Evolutionary conservation across 1,140 invertebrate genomes (phyloP), one percentile per base, ranked within the genome.

Genomic region (Zaprionus africanus): DNA sequence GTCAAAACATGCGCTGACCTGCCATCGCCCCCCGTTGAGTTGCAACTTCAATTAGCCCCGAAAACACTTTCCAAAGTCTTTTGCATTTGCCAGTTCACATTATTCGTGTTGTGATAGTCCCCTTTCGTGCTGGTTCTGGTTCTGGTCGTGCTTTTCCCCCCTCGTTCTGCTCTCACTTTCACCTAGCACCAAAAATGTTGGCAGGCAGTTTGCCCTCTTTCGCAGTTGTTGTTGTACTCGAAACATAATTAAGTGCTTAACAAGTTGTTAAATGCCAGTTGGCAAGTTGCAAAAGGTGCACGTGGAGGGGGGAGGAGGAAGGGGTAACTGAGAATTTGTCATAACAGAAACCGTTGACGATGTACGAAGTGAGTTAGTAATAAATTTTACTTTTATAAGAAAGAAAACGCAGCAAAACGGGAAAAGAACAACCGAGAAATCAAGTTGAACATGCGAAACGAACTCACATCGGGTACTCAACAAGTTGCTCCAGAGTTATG

Each of bases 231-330:
- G 51, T 38, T 70, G 81, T 67, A 54, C 85, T 82, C 75, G 78
- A 88, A 88, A 90, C 84, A 90, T 88, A 90, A 90, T 90, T 90
- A 90, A 90, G 85, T 90, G 82, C 86, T 90, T 75, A 67, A 61
- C 82, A 85, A 85, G 79, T 90, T 90, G 76, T 79, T 90, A 75
- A 75, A 81, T 84, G 65, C 43, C 59, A 71, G 73, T 78, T 46
- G 41, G 41, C 7, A 46, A 43, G 41, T 46, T 46, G 41, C 7
- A n/a, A 6, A 5, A 43, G 41, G 1, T 38, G n/a, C 5, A 43
- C 2, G n/a, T 2, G 2, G 7, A 7, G 7, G 41, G 7, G 5
- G 17, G n/a, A 7, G 62, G 34, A n/a, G 22, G 2, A 3, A 15
- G 38, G 15, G 38, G 38, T 2, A 41, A 15, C 57, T 26, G 78